Evolutionary conservation across 2,888 invertebrate genomes (phyloP), one percentile per base, ranked within the genome.

Genomic region (Empis livida): DNA sequence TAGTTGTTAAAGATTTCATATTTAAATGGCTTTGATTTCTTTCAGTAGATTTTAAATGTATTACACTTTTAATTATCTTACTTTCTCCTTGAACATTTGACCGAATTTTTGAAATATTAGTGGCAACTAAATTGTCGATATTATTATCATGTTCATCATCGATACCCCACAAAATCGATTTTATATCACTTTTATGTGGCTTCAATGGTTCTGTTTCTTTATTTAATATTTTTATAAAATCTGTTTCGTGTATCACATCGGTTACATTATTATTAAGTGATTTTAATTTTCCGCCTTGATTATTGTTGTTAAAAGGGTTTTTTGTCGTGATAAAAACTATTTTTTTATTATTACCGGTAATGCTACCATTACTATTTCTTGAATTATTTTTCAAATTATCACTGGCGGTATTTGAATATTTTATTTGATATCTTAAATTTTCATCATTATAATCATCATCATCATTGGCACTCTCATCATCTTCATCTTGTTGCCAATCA

Each of bases 401-500:
- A 8, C 5, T 27, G 23, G 5, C 23, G 23, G 23, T 27, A 27
- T 27, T 27, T 27, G 23, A 27, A 27, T 27, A 27, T 27, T 27
- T 27, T 9, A 27, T 2, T 27, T 27, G 42, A 35, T 32, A n/a
- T 30, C 10, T 23, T 14, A 17, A n/a, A 38, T n/a, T 27, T 17
- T 11, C 38, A 11, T 30, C 35, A 13, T n/a, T n/a, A n/a, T n/a
- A n/a, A n/a, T 31, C 32, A 11, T 31, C 32, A 10, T 37, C 45
- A 23, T 5, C n/a, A n/a, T 45, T 37, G 11, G 15, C 6, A 20
- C 14, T 39, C n/a, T 23, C 32, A 20, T 27, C 20, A 13, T 32
- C 39, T 2, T 39, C 16, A 35, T 42, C 47, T 43, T 43, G 43
- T 42, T 49, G 50, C 50, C 50, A 50, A 48, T 52, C 52, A 27